These are phyloP conservation scores for Drosophila anomalata DNA, from an alignment of 2,888 invertebrate species.

Conservation along the genomic window DNA sequence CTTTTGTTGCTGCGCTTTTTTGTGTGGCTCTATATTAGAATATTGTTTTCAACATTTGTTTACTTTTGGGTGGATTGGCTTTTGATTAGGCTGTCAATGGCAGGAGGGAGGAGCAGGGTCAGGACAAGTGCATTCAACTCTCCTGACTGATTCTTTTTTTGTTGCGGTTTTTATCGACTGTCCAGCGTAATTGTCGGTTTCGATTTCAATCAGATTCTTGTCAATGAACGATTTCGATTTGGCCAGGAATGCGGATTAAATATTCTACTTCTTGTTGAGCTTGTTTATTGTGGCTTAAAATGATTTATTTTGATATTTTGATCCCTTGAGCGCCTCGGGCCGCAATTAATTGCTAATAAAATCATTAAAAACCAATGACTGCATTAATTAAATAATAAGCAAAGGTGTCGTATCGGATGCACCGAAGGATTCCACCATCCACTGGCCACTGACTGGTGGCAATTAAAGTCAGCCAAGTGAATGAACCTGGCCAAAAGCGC, in stretches of 20 bases:
- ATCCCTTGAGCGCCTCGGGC: slow-evolving; percentile 23
- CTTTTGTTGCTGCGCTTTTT: slow-evolving; percentile 34
- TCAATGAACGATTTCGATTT: slow-evolving; percentile 5
- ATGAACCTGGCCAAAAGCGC: slow-evolving; percentile 35
- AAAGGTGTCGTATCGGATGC: slow-evolving; percentile 2
- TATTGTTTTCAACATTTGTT: slow-evolving; percentile 41
- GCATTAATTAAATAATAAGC: slow-evolving; percentile 42
- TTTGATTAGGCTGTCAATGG: slow-evolving; percentile 34
- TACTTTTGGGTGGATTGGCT: slow-evolving; percentile 37
- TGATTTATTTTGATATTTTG: slow-evolving; percentile 17
- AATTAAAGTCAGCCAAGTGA: slow-evolving; percentile 41
- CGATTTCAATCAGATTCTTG: neutral
- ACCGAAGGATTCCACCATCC: slow-evolving; percentile 27
- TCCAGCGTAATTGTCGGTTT: slow-evolving; percentile 23
- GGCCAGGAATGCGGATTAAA: slow-evolving; percentile 2
- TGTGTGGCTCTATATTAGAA: slow-evolving; percentile 10
- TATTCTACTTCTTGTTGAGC: neutral
- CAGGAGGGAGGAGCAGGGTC: neutral
- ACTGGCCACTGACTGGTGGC: neutral
- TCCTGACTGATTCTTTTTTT: slow-evolving; percentile 2
- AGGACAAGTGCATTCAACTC: slow-evolving; percentile 57
- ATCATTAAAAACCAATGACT: slow-evolving; percentile 48
- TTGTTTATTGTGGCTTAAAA: neutral
- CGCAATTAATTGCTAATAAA: slow-evolving; percentile 49
- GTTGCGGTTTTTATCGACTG: slow-evolving; percentile 19